Evolutionary conservation across 2,113 vertebrate species (phyloP), one percentile per base, ranked within the genome.

Genomic region (Sturnus vulgaris): DNA sequence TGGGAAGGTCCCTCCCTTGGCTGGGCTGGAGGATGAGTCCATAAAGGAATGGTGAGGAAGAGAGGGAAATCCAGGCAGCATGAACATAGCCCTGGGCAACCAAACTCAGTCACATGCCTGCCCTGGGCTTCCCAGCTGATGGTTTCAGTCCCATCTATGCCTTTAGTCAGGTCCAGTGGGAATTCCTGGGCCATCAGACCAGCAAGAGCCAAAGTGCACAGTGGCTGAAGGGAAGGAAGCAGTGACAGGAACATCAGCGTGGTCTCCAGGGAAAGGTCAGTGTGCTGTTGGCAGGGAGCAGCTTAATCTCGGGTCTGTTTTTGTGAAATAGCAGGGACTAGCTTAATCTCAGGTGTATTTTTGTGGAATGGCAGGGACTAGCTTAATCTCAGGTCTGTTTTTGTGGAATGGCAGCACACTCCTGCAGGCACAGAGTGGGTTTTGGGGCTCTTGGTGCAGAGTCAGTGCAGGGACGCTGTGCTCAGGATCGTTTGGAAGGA

Each of bases 81-180:
- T 57, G 33, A 61, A 15, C 2, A 1, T 33, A 55, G 11, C 11
- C 33, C 31, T 15, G 40, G 53, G 11, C 50, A 77, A 22, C 55
- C 31, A 17, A n/a, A 4, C 5, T 28, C 27, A 4, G 50, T 9
- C 0, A 0, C 44, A 65, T 22, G 39, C 24, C 60, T 30, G n/a
- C 2, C 1, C 59, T 61, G 79, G 18, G 19, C 7, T 10, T 44
- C 50, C 35, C 33, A 27, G 50, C 11, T 53, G 49, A 55, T 76
- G 23, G 33, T 60, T 81, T 39, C 50, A 21, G 33, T 83, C 53
- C 27, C n/a, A 9, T 69, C 37, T 4, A 1, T 66, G 39, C 56
- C 65, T 90, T 75, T 75, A 9, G 23, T 24, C 18, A 70, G 25
- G 33, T 50, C n/a, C n/a, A 18, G 0, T 7, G 39, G 88, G 82